phyloP scores from a whole-genome alignment of 2,113 vertebrate species.

The human region DNA sequence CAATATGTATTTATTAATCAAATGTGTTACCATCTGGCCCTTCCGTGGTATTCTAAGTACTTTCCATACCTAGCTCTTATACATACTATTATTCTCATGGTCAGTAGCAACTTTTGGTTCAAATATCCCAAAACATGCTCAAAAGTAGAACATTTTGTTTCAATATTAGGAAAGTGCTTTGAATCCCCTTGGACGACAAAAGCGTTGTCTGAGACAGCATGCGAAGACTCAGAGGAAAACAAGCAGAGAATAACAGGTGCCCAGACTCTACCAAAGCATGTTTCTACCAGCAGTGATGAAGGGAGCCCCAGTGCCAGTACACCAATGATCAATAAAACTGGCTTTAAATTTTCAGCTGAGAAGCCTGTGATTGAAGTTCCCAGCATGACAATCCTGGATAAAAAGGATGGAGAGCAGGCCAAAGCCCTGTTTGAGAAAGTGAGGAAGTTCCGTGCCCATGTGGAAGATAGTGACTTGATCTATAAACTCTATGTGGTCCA shows the following conservation, averaged over 20 bases:
- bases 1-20: constrained; percentile 99
- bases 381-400: constrained; percentile 97
- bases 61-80: constrained; percentile 99
- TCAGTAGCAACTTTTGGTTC: constrained; percentile 99
- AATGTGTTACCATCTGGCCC: constrained; percentile 98
- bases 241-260: constrained; percentile 95
- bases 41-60: constrained; percentile 99
- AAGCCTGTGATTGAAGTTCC: constrained; percentile 95
- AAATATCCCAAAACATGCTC: constrained; percentile 99
- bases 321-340: constrained; percentile 93
- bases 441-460: constrained; percentile 95
- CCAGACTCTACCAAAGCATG: constrained; percentile 93
- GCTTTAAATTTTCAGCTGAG: constrained; percentile 95
- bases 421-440: constrained; percentile 99
- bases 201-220: constrained; percentile 96
- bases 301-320: constrained; percentile 95
- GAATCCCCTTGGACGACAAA: constrained; percentile 99
- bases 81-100: constrained; percentile 98
- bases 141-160: constrained; percentile 99
- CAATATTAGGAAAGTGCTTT: constrained; percentile 97
- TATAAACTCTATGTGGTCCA: constrained; percentile 97
- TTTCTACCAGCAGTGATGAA: constrained; percentile 97
- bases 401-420: constrained; percentile 98
- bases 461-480: constrained; percentile 98
- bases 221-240: constrained; percentile 98